Evolutionary conservation across 2,113 vertebrate species (phyloP), one percentile per base, ranked within the genome.

Genomic region (Passer domesticus): DNA sequence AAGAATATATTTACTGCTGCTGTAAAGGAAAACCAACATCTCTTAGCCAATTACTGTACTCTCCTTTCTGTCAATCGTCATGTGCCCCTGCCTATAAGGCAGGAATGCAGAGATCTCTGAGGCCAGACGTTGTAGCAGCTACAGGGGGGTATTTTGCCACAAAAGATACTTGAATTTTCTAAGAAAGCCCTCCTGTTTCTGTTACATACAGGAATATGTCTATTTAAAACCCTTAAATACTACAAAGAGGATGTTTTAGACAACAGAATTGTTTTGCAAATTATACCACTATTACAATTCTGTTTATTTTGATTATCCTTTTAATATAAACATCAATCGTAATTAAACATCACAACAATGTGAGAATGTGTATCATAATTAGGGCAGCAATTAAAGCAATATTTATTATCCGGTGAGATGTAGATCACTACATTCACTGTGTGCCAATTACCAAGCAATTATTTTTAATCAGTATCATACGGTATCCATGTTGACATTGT

Each of bases 401-500:
- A 84, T 78, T 94, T 92, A 92, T 89, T 92, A 92, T 72, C 75
- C 27, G 39, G 86, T 53, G 76, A 92, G 76, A 95, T 73, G 88
- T 75, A 92, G 80, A 93, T 94, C 92, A 72, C 64, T 64, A 46
- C 72, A 92, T 94, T 94, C 90, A 93, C 93, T 94, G 60, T 60
- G 84, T 74, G 76, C 76, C 92, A 94, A 94, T 96, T 97, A 96
- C 41, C 76, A 88, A 64, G 60, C 79, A 93, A 97, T 96, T 96
- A 95, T 81, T 89, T 94, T 89, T 93, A 95, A 95, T 94, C 79
- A n/a, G 72, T 72, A 72, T 83, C 64, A 86, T 64, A 80, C 1
- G 0, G 64, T 75, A 88, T 49, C 87, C 47, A 52, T 39, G 84
- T 72, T 96, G 94, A 93, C 95, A 94, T 0, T 68, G 75, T 93